Base-by-base conservation (phyloP, 2,888 invertebrate species). In the Melipona beecheii region DNA sequence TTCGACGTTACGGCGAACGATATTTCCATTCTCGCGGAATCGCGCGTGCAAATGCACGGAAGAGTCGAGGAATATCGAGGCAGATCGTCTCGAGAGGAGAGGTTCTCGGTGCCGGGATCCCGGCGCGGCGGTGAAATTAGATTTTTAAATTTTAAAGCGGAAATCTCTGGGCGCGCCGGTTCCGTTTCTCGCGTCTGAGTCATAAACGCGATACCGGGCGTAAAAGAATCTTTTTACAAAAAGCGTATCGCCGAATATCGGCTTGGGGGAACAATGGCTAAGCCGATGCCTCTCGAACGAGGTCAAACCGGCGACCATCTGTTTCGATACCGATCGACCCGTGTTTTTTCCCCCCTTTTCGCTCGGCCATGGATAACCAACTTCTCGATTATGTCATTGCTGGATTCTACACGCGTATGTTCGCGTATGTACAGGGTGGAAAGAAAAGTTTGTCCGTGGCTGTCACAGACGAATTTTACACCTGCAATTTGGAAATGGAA, bases 81-180 rank as follows among this genome's bases (percentile, higher is more conserved):
- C 66, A 43, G 65, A 21, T 65, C 15, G 27, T n/a, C 24, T 52
- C 19, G 19, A 66, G 24, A 49, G 36, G 27, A 19, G 17, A 31
- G 15, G 13, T 24, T 13, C 4, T 19, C 24, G 60, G 71, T 36
- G 31, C 4, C 81, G 72, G 64, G 75, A 64, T 72, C 50, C 15
- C 71, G 60, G 62, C 66, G 60, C 13, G n/a, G n/a, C 11, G 72
- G 68, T 62, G 75, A 72, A 83, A 83, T 83, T 83, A 83, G 83
- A 36, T 83, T 83, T 81, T 83, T 81, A 81, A 83, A 83, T 81
- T 75, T 83, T 68, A 71, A 81, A 83, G n/a, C 62, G 27, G 19
- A 80, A 49, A 68, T 56, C 50, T 64, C 24, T n/a, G 13, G 1
- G 24, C 31, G 50, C 13, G 24, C 52, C 17, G 27, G 49, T 65